These are phyloP conservation scores for Ceramica pisi DNA, from an alignment of 2,888 invertebrate species.

Conservation along the genomic window DNA sequence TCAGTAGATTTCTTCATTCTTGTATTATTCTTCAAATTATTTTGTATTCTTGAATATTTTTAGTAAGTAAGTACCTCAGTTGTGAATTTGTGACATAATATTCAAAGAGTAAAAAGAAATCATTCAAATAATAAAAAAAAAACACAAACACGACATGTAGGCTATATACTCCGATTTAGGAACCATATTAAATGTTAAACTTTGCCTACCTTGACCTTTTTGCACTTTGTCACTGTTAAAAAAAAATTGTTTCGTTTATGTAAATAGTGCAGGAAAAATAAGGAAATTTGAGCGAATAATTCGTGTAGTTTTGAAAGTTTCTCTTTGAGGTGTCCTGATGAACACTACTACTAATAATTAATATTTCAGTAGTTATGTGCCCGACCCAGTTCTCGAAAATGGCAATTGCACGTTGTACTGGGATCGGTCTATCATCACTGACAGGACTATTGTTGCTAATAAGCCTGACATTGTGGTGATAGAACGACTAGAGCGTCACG, in stretches of 20 bases:
- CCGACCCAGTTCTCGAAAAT: too few species aligned
- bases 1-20: constrained; percentile 70
- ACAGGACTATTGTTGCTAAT: too few species aligned
- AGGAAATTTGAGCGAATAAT: too few species aligned
- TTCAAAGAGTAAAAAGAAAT: constrained; percentile 28
- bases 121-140: constrained; percentile 21
- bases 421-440: too few species aligned
- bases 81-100: constrained; percentile 19
- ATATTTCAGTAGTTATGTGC: too few species aligned
- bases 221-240: not conserved
- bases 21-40: constrained; percentile 6
- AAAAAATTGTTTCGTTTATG: not conserved
- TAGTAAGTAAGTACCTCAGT: not conserved
- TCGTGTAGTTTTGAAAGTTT: too few species aligned
- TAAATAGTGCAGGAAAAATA: too few species aligned
- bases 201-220: not conserved
- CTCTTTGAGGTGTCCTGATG: too few species aligned
- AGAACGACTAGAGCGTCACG: too few species aligned
- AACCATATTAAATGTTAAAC: not conserved
- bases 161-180: not conserved
- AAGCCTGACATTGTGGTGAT: too few species aligned
- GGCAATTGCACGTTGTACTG: too few species aligned
- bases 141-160: not conserved
- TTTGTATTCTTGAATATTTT: not conserved
- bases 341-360: too few species aligned